phyloP scores from a whole-genome alignment of 2,888 invertebrate genomes.

The Eledona agricola region DNA sequence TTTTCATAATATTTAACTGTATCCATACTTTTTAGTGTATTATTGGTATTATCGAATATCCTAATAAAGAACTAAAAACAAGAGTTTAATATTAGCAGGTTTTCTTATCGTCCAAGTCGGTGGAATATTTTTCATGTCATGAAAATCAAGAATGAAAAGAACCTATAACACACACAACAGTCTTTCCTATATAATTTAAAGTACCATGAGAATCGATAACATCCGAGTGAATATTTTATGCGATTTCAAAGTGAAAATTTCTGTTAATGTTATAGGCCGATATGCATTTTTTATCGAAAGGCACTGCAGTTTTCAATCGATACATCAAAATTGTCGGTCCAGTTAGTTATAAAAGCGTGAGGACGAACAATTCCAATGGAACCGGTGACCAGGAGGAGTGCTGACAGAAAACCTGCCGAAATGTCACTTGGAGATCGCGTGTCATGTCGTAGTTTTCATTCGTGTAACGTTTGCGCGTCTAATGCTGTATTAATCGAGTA shows the following conservation, averaged over 20 bases:
- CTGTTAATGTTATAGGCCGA: constrained; percentile 23
- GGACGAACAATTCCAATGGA: constrained; percentile 26
- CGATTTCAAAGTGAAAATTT: constrained; percentile 16
- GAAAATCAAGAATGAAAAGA: constrained; percentile 25
- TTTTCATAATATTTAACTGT: too few species aligned
- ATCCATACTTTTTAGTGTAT: too few species aligned
- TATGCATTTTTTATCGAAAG: constrained; percentile 26
- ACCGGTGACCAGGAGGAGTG: constrained; percentile 11
- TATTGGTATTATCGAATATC: constrained; percentile 13
- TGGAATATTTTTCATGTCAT: constrained; percentile 24
- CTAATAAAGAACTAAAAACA: constrained; percentile 19
- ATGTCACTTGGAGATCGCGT: constrained; percentile 36
- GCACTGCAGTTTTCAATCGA: constrained; percentile 28
- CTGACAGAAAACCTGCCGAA: constrained; percentile 24
- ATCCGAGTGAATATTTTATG: constrained; percentile 25
- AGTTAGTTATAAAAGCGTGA: too few species aligned
- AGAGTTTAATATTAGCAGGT: constrained; percentile 10
- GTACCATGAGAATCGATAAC: constrained; percentile 26
- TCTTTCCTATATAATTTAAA: constrained; percentile 24
- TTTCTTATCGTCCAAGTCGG: constrained; percentile 25
- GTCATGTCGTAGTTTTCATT: constrained; percentile 36
- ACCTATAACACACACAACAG: constrained; percentile 14
- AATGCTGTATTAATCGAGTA: constrained; percentile 39
- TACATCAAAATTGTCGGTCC: constrained; percentile 13
- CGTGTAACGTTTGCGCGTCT: constrained; percentile 38